A percentile compares a stretch with the other conserved stretches of the same genome.
Conservation (phyloP, 2,888 invertebrate species). For the Phortica magna region DNA sequence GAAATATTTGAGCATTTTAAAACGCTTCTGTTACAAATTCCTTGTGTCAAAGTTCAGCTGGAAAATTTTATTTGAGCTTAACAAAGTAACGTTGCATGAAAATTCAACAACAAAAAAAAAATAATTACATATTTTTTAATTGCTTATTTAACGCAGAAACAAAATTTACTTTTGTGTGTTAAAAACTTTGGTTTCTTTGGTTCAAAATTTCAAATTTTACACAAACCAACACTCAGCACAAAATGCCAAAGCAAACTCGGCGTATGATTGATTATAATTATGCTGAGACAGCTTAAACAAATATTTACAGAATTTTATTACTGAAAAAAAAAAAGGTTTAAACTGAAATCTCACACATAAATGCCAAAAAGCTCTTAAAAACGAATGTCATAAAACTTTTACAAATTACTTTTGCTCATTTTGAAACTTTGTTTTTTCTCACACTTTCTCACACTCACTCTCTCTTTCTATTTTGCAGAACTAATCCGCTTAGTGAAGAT, state of each 20-base stretch:
- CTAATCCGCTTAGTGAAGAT: slow-evolving; percentile 6
- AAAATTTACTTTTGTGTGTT: too few relatives aligned
- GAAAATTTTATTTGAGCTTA: too few relatives aligned
- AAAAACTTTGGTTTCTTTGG: too few relatives aligned
- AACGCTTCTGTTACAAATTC: too few relatives aligned
- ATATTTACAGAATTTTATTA: background rate
- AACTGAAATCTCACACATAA: too few relatives aligned
- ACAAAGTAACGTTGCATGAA: too few relatives aligned
- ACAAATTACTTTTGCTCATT: slow-evolving; percentile 1
- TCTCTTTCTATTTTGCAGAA: background rate
- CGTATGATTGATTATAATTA: slow-evolving; percentile 3
- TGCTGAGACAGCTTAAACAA: background rate
- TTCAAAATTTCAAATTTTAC: too few relatives aligned
- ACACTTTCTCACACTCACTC: background rate
- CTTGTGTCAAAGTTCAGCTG: too few relatives aligned
- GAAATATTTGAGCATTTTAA: background rate
- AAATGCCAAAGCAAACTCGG: background rate
- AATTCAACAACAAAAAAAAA: too few relatives aligned
- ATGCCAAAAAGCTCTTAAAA: background rate
- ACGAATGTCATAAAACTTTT: background rate
- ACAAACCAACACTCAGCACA: background rate
- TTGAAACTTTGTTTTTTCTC: background rate
- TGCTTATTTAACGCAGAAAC: too few relatives aligned
- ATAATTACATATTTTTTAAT: too few relatives aligned
- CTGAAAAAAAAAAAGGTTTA: background rate